phyloP scores from a whole-genome alignment of 2,888 invertebrate genomes.

The Drosophila birchii region DNA sequence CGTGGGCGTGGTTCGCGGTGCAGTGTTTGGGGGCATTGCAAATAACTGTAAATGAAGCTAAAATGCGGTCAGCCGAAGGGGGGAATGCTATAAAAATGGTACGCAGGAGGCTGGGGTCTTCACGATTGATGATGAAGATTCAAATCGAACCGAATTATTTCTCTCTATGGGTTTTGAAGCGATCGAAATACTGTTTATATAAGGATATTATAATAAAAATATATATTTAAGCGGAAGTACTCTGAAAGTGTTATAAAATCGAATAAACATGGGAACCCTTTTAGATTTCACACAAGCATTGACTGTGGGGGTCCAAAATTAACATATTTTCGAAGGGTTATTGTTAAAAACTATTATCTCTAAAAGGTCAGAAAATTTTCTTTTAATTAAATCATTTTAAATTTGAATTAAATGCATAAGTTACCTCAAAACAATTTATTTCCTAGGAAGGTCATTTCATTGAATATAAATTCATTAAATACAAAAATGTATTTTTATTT shows the following conservation, averaged over 20 bases:
- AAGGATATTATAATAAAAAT: neutral
- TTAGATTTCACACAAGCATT: too few species aligned
- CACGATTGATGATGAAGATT: slow-evolving; percentile 1
- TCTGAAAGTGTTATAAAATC: too few species aligned
- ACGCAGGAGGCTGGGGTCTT: neutral
- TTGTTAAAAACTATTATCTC: too few species aligned
- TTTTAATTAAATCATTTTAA: too few species aligned
- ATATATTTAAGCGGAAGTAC: neutral
- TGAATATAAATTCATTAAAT: neutral
- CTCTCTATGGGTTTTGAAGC: neutral
- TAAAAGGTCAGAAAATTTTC: too few species aligned
- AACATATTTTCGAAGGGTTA: too few species aligned
- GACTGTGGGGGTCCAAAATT: too few species aligned
- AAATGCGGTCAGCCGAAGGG: slow-evolving; percentile 68
- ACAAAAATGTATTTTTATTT: neutral
- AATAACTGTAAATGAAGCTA: slow-evolving; percentile 79
- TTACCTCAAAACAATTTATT: too few species aligned
- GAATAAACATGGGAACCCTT: neutral
- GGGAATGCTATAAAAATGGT: slow-evolving; percentile 48
- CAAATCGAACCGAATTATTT: neutral
- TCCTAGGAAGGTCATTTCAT: too few species aligned
- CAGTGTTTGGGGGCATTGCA: slow-evolving; percentile 43
- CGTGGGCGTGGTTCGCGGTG: slow-evolving; percentile 5
- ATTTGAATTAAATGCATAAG: too few species aligned
- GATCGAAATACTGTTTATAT: neutral